Evolutionary conservation across 1,140 invertebrate genomes (phyloP), one percentile per base, ranked within the genome.

Genomic region (Drosophila tsacasi): DNA sequence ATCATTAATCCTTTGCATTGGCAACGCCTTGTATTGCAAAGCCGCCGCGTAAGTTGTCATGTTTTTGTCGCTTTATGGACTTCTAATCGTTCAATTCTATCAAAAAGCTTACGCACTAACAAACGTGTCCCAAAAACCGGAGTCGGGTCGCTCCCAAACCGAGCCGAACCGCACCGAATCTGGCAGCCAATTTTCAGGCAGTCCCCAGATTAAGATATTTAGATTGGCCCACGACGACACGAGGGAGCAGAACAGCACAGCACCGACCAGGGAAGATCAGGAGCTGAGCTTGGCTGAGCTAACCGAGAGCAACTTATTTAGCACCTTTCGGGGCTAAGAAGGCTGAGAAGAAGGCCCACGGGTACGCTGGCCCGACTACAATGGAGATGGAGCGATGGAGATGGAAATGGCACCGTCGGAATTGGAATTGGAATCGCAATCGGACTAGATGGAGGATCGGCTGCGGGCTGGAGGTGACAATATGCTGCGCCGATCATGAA

Each of bases 21-120:
- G 76, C 80, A 83, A 87, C 80, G 85, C 79, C 83, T 83, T 79
- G 80, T 76, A 76, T 78, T 87, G 76, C 83, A 55, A 80, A 68
- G 64, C 64, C 57, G 75, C 75, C 75, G 85, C 81, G 89, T 81
- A 87, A 92, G 84, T 91, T 92, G 91, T 92, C 91, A 92, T 92
- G 91, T 92, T 92, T 86, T 92, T 91, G 91, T 92, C 91, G 91
- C 91, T 92, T 92, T 92, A 92, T 92, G 87, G 91, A 92, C 91
- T 92, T 92, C 91, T 92, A 92, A 92, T 92, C 91, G 91, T 85
- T 90, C 91, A 85, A 92, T 92, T 92, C 91, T 91, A 92, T 92
- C 91, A 92, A 91, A 91, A 92, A 92, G 91, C 91, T 92, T 86
- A 92, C 91, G 84, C 86, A 92, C 87, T 81, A 90, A 91, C 86